Evolutionary conservation across 2,888 invertebrate genomes (phyloP).

Genomic region (Mythimna lalbum): DNA sequence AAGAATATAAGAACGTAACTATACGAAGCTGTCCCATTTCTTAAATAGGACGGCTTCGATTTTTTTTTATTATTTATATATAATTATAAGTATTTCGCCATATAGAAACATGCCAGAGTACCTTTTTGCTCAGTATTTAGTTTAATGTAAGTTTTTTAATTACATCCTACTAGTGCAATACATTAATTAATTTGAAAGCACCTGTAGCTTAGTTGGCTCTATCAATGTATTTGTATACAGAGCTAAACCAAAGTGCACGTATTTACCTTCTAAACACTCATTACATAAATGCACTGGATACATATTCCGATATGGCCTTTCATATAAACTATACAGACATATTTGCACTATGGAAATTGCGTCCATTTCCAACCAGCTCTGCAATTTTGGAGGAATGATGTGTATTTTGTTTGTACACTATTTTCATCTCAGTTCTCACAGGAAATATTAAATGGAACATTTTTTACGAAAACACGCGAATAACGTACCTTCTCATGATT

Average conservation of each 20-base stretch:
- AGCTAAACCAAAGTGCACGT: neutral
- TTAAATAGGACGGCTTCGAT: no score
- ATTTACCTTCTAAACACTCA: constrained; percentile 1
- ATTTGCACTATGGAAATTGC: constrained; percentile 31
- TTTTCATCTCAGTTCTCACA: constrained; percentile 17
- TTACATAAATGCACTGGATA: constrained; percentile 27
- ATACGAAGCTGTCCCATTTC: no score
- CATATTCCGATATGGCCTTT: constrained; percentile 9
- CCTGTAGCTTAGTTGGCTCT: neutral
- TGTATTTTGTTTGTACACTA: constrained; percentile 25
- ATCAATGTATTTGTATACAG: neutral
- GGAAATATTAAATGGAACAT: constrained; percentile 28
- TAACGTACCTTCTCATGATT: neutral
- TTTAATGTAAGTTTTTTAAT: no score
- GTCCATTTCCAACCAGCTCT: constrained; percentile 23
- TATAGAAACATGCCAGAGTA: no score
- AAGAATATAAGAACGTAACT: no score
- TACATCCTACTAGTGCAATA: no score
- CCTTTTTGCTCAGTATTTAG: no score
- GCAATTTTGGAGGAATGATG: constrained; percentile 41
- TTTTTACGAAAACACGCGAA: constrained; percentile 14
- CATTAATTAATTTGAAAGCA: no score
- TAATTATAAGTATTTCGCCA: no score
- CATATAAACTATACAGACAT: constrained; percentile 15
- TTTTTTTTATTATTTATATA: no score